Evolutionary conservation across 2,113 vertebrate species (phyloP), one percentile per base, ranked within the genome.

Genomic region (Rafetus swinhoei): DNA sequence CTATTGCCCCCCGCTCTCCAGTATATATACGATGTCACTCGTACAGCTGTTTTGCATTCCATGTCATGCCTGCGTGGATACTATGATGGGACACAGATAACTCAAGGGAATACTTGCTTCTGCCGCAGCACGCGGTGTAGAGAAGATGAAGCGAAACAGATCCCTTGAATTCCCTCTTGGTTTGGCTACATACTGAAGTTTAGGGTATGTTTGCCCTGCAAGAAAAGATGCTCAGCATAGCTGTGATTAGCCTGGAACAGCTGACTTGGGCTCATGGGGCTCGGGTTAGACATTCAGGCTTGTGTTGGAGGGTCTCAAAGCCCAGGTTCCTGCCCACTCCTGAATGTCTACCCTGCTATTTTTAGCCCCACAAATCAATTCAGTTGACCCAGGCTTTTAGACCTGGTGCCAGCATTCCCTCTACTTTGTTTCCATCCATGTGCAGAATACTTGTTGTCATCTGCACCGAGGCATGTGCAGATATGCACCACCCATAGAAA

Each of bases 31-130:
- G 0, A 0, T 7, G 32, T 62, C 10, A 90, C 81, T 16, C 53
- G 76, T 83, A 85, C 13, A 3, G 62, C 57, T 85, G 35, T 65
- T 95, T 14, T 82, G 92, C 45, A 12, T 86, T 87, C 0, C 0
- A 60, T 72, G 84, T 22, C 69, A 39, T 8, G 84, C 82, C 82
- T 1, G 1, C 0, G 0, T 52, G 57, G 72, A 77, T 72, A 39
- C 84, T 76, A 5, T 81, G 82, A 55, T 80, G 85, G 81, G 81
- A 6, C 79, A 85, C 2, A 0, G 93, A 92, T 95, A 86, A 94
- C 94, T 92, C 59, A 95, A 65, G 85, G 93, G 82, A 72, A 65
- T 15, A 62, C 90, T 90, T 90, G 62, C 32, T 93, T 54, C 90
- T 1, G 5, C 2, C 1, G 69, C 0, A n/a, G 52, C 27, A 0